phyloP scores from a whole-genome alignment of 2,888 invertebrate species.

The Amitus sp. region DNA sequence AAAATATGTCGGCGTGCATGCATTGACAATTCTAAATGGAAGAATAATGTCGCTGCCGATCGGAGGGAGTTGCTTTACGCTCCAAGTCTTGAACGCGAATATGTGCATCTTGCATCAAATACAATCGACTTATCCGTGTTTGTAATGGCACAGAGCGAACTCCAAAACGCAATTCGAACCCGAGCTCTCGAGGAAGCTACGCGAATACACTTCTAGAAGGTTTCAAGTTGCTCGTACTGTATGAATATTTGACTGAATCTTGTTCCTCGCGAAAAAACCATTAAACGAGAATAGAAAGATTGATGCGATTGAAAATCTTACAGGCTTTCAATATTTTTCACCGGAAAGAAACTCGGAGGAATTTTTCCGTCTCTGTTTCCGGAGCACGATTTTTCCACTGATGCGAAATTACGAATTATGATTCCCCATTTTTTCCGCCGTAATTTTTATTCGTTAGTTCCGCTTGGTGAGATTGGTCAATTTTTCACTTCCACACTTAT shows the following conservation, averaged over 20 bases:
- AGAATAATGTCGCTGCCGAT: no score
- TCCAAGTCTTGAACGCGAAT: slow-evolving; percentile 12
- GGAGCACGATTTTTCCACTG: neutral
- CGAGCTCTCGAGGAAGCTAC: slow-evolving; percentile 10
- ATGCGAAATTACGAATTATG: slow-evolving; percentile 6
- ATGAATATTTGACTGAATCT: slow-evolving; percentile 13
- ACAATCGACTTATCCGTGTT: neutral
- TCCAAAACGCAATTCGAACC: slow-evolving; percentile 22
- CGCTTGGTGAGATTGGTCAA: slow-evolving; percentile 1
- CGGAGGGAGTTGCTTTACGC: no score
- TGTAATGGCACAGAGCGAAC: slow-evolving; percentile 10
- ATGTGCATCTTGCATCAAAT: neutral
- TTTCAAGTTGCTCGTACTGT: slow-evolving; percentile 11
- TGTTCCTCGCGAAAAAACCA: neutral
- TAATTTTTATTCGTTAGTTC: slow-evolving; percentile 6
- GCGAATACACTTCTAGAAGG: slow-evolving; percentile 18
- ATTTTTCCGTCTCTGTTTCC: neutral
- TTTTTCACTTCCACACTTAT: slow-evolving; percentile 1
- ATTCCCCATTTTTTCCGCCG: slow-evolving; percentile 2
- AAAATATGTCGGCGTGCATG: no score
- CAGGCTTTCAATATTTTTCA: no score
- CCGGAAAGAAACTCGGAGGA: neutral
- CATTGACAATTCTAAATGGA: no score
- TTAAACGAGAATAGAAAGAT: neutral
- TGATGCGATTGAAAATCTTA: no score